Evolutionary conservation across 2,113 vertebrate genomes (phyloP).

Genomic region (Pedetes capensis): DNA sequence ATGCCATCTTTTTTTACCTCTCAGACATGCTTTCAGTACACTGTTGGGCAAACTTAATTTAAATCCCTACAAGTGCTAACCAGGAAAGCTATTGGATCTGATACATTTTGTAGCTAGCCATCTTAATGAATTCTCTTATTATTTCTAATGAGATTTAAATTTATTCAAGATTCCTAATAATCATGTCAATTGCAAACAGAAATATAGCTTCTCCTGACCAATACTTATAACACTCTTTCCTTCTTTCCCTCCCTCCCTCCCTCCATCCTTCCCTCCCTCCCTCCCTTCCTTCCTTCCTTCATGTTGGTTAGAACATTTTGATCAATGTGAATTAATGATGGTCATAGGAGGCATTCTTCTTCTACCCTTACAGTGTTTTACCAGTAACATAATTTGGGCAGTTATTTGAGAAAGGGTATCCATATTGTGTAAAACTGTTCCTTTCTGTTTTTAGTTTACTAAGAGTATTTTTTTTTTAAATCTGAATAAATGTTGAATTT

Average conservation of each 20-base stretch:
- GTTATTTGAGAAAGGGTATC: neutral
- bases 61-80: neutral
- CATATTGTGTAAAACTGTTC: neutral
- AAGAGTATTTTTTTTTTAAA: neutral
- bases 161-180: neutral
- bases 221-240: neutral
- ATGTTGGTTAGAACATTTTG: neutral
- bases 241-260: too few relatives aligned
- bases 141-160: slow-evolving; percentile 8
- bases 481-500: neutral
- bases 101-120: neutral
- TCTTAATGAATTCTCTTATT: neutral
- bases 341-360: neutral
- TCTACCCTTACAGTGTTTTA: neutral
- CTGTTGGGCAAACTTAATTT: neutral
- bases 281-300: neutral
- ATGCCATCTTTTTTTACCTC: neutral
- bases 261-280: too few relatives aligned
- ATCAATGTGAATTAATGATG: neutral
- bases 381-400: neutral
- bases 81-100: neutral
- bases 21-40: neutral
- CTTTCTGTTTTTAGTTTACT: neutral
- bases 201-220: neutral
- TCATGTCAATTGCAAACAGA: neutral